These are phyloP conservation scores for Thera britannica DNA, from an alignment of 2,888 invertebrate species.

Conservation along the genomic window DNA sequence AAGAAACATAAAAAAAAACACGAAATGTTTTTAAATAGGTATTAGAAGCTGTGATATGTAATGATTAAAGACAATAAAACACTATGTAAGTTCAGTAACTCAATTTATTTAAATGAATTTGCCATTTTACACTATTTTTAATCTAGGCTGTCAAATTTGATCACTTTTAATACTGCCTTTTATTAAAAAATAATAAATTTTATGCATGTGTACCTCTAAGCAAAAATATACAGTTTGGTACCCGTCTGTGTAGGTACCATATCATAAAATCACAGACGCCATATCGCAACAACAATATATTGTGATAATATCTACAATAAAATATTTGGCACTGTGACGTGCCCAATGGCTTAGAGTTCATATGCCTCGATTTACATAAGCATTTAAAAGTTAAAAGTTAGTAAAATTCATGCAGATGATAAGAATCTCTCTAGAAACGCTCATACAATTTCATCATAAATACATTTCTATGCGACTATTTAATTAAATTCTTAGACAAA, in stretches of 20 bases:
- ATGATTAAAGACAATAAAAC: slow-evolving; percentile 28
- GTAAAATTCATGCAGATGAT: not conserved
- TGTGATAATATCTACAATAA: slow-evolving; percentile 6
- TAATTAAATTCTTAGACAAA: slow-evolving; percentile 2
- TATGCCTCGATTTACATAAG: not conserved
- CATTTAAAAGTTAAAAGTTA: slow-evolving; percentile 5
- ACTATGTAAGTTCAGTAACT: slow-evolving; percentile 24
- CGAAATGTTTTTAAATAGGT: not conserved
- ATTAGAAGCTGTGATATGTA: not conserved
- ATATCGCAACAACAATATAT: slow-evolving; percentile 12
- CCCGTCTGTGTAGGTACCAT: slow-evolving; percentile 14
- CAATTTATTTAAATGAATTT: slow-evolving; percentile 29
- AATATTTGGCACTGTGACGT: slow-evolving; percentile 34
- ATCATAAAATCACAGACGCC: slow-evolving; percentile 34
- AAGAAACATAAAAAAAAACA: not conserved
- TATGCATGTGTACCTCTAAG: slow-evolving; percentile 13
- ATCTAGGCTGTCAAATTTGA: slow-evolving; percentile 25
- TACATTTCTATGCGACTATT: not conserved
- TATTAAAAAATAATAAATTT: slow-evolving; percentile 20
- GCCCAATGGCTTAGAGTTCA: slow-evolving; percentile 9
- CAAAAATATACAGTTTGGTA: slow-evolving; percentile 9
- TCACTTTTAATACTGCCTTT: slow-evolving; percentile 32
- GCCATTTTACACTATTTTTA: slow-evolving; percentile 34
- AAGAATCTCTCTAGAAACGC: not conserved
- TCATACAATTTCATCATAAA: not conserved